Evolutionary conservation across 1,140 invertebrate species (phyloP).

Genomic region (Calliopsis andreniformis): DNA sequence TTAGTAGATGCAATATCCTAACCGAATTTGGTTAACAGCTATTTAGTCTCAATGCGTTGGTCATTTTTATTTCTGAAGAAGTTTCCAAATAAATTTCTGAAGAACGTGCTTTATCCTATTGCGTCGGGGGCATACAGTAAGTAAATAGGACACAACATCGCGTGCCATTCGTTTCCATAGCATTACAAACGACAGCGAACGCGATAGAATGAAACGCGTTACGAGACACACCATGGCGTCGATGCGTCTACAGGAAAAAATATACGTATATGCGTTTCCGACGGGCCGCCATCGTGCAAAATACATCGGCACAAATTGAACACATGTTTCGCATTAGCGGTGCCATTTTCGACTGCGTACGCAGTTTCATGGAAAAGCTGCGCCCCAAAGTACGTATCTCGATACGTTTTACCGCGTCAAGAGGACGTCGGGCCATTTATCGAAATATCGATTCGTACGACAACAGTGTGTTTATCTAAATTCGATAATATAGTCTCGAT

Average conservation of each 20-base stretch:
- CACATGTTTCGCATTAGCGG: constrained; percentile 47
- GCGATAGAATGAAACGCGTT: constrained; percentile 41
- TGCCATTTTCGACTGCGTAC: constrained; percentile 24
- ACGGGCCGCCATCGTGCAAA: neutral
- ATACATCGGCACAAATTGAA: constrained; percentile 32
- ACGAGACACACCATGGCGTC: neutral
- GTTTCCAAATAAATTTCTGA: constrained; percentile 12
- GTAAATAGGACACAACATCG: no score
- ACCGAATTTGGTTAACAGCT: no score
- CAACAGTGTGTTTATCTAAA: neutral
- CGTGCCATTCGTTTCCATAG: constrained; percentile 1
- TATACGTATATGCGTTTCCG: neutral
- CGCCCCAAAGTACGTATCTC: constrained; percentile 6
- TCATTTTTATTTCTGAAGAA: no score
- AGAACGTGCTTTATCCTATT: no score
- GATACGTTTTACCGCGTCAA: constrained; percentile 23
- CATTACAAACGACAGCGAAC: neutral
- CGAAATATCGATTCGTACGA: constrained; percentile 4
- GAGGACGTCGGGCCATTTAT: neutral
- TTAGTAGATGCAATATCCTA: no score
- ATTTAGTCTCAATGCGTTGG: no score
- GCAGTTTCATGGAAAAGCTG: constrained; percentile 24
- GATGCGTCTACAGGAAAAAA: constrained; percentile 13
- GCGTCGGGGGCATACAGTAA: no score
- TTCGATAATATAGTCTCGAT: neutral